Evolutionary conservation across 1,140 invertebrate species (phyloP).

Genomic region (Rhagoletis pomonella): DNA sequence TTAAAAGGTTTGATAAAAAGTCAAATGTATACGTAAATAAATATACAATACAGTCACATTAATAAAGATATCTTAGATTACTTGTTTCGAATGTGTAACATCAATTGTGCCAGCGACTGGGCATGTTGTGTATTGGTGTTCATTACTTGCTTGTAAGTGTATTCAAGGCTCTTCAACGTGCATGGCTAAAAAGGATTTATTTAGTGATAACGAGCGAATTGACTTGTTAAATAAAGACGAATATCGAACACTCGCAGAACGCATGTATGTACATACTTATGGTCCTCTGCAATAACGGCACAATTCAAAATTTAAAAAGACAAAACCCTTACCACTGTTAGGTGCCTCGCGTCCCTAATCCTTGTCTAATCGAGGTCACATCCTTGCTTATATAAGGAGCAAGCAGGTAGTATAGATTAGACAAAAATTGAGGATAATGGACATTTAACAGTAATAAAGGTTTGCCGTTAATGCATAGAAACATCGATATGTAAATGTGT

Average conservation of each 20-base stretch:
- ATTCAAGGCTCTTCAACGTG: constrained; percentile 63
- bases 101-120: constrained; percentile 65
- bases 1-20: background rate
- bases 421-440: too few species aligned
- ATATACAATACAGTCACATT: background rate
- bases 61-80: constrained; percentile 35
- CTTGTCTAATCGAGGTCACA: too few species aligned
- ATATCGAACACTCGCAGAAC: too few species aligned
- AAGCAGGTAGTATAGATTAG: too few species aligned
- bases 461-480: background rate
- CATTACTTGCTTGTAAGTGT: constrained; percentile 64
- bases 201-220: too few species aligned
- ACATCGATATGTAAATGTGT: background rate
- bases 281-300: too few species aligned
- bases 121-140: constrained; percentile 63
- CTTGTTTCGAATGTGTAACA: constrained; percentile 66
- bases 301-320: too few species aligned
- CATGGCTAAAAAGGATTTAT: constrained; percentile 59
- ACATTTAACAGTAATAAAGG: background rate
- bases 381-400: too few species aligned
- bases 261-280: too few species aligned
- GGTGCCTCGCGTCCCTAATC: too few species aligned
- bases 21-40: background rate
- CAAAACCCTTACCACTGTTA: too few species aligned
- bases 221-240: too few species aligned